Base-by-base conservation (phyloP, 2,888 invertebrate species). In the Drosophila cyrtoloma region DNA sequence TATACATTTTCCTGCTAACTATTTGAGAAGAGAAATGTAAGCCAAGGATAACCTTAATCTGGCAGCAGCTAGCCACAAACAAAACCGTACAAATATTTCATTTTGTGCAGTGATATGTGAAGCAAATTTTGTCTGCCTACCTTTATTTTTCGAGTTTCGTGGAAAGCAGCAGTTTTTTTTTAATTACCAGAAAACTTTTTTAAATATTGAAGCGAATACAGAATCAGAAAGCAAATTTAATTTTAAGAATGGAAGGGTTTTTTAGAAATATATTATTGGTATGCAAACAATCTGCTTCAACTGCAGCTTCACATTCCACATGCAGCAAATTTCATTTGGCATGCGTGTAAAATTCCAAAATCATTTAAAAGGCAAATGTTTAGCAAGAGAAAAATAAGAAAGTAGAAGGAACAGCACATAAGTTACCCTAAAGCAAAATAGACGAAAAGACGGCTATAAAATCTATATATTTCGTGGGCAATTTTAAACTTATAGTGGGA, bases 111-210 rank as follows among this genome's bases (percentile, higher is more conserved):
- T 19, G 47, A 47, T 52, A 52, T 28, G 28, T 57, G 32, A 28
- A 28, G n/a, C 42, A 60, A 60, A 63, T 51, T 60, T 50, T 51
- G 5, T 30, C 51, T 19, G 28, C 19, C 5, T 26, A 51, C 19
- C 1, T 51, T 51, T 5, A 7, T 16, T 66, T 75, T 64, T 56
- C 71, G 67, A 9, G 14, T 65, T 55, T 7, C 50, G 57, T 63
- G 77, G 68, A 77, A 81, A 83, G 72, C 68, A 28, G 71, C 44
- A 56, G 57, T 57, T 58, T 77, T 77, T n/a, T n/a, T 83, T 83
- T 84, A 81, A 86, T 76, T 71, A 74, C 84, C 87, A 70, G 52
- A 62, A 59, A 67, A 10, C 5, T 12, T 26, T 19, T 51, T 28
- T 5, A 16, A 47, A 26, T 16, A 16, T 47, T 16, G 1, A 0